Evolutionary conservation across 2,113 vertebrate species (phyloP), one percentile per base, ranked within the genome.

Genomic region (Bubalus kerabau): DNA sequence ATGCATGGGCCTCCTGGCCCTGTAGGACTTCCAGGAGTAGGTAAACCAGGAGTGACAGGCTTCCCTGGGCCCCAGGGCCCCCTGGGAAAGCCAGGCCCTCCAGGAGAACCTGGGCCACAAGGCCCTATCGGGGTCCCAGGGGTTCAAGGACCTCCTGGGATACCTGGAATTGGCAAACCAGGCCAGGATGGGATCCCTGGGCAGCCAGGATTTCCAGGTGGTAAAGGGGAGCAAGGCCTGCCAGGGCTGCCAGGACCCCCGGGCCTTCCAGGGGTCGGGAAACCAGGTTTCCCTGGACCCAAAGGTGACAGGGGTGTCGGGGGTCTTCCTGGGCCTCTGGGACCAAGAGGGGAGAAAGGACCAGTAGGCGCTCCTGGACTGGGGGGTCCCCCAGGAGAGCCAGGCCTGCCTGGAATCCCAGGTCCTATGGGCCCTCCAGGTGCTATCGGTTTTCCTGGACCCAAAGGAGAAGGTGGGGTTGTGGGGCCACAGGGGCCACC

Each of bases 131-230:
- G 99, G 2, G 98, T 98, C 43, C 99, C 99, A 1, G 99, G 99
- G 28, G 98, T 99, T 87, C 99, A 99, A 96, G 99, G 99, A 57
- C 99, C 99, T 96, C 99, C 99, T 0, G 99, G 99, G 50, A 85
- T 99, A 0, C 99, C 99, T 5, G 99, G 99, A 14, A 98, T 99
- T 76, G 99, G 99, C 83, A 99, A 99, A 96, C 99, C 99, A 1
- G 99, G 99, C 64, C 99, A 99, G 98, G 99, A 99, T 16, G 99
- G 99, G 3, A 95, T 99, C 52, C 99, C 99, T 0, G 99, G 99
- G n/a, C 99, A 99, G 92, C 99, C 99, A 9, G 99, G 99, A 54
- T 99, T 99, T 95, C 99, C 99, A 0, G 99, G 99, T 0, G 99
- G 98, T 32, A 99, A 99, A 98, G 99, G 99, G 89, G 99, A 99